Conservation (phyloP, 2,888 invertebrate genomes). For the Aleiodes testaceus region DNA sequence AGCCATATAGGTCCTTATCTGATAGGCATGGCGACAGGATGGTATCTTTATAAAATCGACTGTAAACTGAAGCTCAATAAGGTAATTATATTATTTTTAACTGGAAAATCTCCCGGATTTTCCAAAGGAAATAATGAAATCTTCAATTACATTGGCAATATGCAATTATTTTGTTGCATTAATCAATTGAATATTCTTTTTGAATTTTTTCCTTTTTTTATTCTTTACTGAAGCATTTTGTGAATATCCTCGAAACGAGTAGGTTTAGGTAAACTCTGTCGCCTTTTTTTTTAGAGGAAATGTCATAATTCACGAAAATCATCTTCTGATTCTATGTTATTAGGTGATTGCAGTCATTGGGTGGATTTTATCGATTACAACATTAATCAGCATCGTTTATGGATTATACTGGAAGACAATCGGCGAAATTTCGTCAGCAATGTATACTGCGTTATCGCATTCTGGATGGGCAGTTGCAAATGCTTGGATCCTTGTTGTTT, state of each 20-base stretch:
- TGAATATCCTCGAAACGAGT: too few species aligned
- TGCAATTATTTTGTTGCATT: slow-evolving; percentile 13
- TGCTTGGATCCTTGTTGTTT: slow-evolving; percentile 73
- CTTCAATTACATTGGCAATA: neutral
- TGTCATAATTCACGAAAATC: too few species aligned
- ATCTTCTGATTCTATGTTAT: neutral
- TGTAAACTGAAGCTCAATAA: slow-evolving; percentile 60
- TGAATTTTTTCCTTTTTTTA: too few species aligned
- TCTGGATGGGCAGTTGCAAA: slow-evolving; percentile 73
- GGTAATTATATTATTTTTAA: slow-evolving; percentile 47
- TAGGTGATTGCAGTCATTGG: slow-evolving; percentile 57
- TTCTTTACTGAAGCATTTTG: too few species aligned
- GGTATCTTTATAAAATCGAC: slow-evolving; percentile 62
- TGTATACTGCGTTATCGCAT: slow-evolving; percentile 72
- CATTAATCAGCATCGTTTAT: slow-evolving; percentile 66
- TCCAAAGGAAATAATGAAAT: neutral
- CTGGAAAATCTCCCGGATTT: too few species aligned
- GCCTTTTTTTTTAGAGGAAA: too few species aligned
- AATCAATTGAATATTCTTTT: slow-evolving; percentile 25
- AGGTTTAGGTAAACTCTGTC: too few species aligned
- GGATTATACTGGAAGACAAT: slow-evolving; percentile 65
- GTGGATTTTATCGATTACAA: slow-evolving; percentile 63
- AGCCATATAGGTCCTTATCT: slow-evolving; percentile 69
- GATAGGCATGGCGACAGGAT: slow-evolving; percentile 66
- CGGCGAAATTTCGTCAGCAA: slow-evolving; percentile 63